Percentiles rank a stretch among this genome's conserved stretches.
Conservation (phyloP, 2,888 invertebrate species). For the Torymus tubicola region DNA sequence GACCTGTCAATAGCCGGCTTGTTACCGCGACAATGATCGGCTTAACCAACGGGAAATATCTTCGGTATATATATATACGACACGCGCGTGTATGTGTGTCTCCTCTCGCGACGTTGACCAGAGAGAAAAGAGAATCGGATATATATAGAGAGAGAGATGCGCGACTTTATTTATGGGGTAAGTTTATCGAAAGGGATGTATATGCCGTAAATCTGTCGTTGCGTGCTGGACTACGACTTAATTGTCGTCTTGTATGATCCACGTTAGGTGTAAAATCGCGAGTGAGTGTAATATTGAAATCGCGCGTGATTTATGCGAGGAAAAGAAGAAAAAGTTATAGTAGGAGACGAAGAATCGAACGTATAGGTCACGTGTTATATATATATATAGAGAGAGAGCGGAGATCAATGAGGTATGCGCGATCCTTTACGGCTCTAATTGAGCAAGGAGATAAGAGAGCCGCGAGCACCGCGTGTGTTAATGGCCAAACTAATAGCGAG, state of each 20-base stretch:
- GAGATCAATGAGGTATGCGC: constrained; percentile 68
- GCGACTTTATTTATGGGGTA: too few relatives aligned
- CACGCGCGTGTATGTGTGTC: background rate
- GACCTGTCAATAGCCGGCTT: constrained; percentile 67
- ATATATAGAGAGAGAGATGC: too few relatives aligned
- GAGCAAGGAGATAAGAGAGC: constrained; percentile 73
- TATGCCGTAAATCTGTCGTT: too few relatives aligned
- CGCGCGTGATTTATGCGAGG: background rate
- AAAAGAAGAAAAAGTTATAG: too few relatives aligned
- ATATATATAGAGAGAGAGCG: background rate
- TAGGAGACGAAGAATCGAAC: too few relatives aligned
- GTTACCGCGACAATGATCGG: constrained; percentile 67
- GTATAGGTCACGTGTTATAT: background rate
- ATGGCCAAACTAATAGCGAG: constrained; percentile 71
- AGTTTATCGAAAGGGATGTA: too few relatives aligned
- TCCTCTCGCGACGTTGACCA: background rate
- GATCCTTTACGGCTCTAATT: constrained; percentile 74
- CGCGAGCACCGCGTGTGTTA: constrained; percentile 66
- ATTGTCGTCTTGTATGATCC: too few relatives aligned
- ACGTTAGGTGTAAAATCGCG: too few relatives aligned
- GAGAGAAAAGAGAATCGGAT: background rate
- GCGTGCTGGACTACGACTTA: too few relatives aligned
- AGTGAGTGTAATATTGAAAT: too few relatives aligned
- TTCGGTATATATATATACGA: constrained; percentile 12
- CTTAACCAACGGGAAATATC: constrained; percentile 65